Percentiles rank a stretch among this genome's conserved stretches.
phyloP scores from a whole-genome alignment of 2,113 vertebrate species.

The Pipra filicauda region DNA sequence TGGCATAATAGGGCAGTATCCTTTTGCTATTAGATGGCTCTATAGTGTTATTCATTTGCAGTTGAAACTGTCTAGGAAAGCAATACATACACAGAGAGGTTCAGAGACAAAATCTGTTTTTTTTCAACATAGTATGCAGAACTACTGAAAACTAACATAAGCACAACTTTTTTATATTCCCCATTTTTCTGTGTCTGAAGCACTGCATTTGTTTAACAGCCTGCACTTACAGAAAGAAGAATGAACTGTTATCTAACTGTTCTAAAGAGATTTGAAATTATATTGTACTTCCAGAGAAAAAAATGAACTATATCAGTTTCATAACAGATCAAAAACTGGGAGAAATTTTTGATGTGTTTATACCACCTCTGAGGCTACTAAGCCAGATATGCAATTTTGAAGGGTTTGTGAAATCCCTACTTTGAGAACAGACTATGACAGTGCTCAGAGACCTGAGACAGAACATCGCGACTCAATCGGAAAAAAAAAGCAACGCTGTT shows the following conservation, averaged over 20 bases:
- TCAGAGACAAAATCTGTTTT: neutral
- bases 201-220: neutral
- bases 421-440: neutral
- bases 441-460: neutral
- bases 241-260: neutral
- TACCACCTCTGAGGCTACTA: neutral
- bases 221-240: neutral
- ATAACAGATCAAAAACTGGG: neutral
- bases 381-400: neutral
- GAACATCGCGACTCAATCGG: neutral
- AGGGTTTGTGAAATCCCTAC: neutral
- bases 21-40: neutral
- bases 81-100: neutral
- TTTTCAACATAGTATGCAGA: neutral
- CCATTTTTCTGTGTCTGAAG: neutral
- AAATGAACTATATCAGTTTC: neutral
- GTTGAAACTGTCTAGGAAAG: neutral
- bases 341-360: neutral
- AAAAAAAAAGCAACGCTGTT: neutral
- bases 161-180: neutral
- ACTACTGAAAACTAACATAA: neutral
- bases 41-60: neutral
- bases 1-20: neutral
- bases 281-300: slow-evolving; percentile 17
- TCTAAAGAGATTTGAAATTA: slow-evolving; percentile 42